Percentiles rank a stretch among this genome's conserved stretches.
phyloP scores from a whole-genome alignment of 1,140 invertebrate genomes.

The Lerema accius region DNA sequence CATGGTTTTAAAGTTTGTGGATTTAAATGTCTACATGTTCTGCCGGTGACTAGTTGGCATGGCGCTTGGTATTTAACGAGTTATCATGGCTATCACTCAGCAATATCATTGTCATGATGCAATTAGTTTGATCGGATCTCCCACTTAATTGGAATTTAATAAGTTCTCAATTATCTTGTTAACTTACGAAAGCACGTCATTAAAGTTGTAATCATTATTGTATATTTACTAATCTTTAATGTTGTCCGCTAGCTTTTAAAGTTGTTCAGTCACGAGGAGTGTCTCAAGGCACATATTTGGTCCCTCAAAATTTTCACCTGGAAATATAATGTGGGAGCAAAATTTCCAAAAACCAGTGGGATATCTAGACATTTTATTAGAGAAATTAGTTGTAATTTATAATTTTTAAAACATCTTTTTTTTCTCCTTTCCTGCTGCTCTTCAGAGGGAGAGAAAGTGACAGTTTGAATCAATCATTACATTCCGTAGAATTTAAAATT shows the following conservation, averaged over 20 bases:
- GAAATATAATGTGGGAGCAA: constrained; percentile 33
- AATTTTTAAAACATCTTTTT: constrained; percentile 71
- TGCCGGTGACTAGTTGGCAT: constrained; percentile 71
- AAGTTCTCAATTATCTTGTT: constrained; percentile 11
- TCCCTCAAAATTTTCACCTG: constrained; percentile 29
- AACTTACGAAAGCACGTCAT: constrained; percentile 11
- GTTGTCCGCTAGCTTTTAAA: constrained; percentile 19
- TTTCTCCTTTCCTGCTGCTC: constrained; percentile 80
- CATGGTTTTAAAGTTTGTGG: constrained; percentile 70
- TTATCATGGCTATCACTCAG: constrained; percentile 78
- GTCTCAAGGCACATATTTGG: constrained; percentile 12
- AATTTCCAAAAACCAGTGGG: constrained; percentile 54
- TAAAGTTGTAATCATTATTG: constrained; percentile 13
- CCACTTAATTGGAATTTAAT: constrained; percentile 50
- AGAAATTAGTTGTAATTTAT: constrained; percentile 56
- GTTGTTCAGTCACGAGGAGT: constrained; percentile 10
- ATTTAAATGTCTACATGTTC: constrained; percentile 52
- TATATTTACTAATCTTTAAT: constrained; percentile 19
- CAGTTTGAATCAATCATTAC: constrained; percentile 72
- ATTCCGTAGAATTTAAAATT: constrained; percentile 65
- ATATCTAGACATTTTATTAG: constrained; percentile 50
- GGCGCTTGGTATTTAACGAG: constrained; percentile 65
- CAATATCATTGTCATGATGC: constrained; percentile 82
- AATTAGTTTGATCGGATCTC: constrained; percentile 66
- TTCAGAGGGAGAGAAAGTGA: constrained; percentile 77